phyloP scores from a whole-genome alignment of 92 coral and sea anemone species.

The Zoanthus sansibaricus region DNA sequence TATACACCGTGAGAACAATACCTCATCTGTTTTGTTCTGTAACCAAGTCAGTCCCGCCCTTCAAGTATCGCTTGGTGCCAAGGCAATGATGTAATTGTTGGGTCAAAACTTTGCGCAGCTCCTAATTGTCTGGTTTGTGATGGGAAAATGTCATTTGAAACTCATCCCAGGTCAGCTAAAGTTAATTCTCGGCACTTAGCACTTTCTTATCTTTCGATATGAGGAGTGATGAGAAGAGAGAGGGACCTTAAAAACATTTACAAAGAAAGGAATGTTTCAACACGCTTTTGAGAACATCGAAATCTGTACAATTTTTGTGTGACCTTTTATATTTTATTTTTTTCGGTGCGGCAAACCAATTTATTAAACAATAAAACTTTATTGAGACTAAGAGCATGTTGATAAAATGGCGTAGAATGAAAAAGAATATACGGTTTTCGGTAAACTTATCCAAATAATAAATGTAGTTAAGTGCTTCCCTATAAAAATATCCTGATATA shows the following conservation, averaged over 20 bases:
- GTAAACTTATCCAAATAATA: slow-evolving; percentile 12
- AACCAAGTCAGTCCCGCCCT: slow-evolving; percentile 13
- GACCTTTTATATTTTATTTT: not conserved
- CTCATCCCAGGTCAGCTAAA: slow-evolving; percentile 34
- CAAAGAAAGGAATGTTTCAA: not conserved
- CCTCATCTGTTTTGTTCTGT: slow-evolving; percentile 35
- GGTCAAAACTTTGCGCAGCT: slow-evolving; percentile 46
- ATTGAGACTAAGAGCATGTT: not conserved
- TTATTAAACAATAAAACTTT: not conserved
- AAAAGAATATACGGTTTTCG: not conserved
- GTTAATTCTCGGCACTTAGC: slow-evolving; percentile 32
- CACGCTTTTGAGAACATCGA: not conserved
- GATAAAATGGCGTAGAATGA: not conserved
- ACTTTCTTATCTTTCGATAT: slow-evolving; percentile 38
- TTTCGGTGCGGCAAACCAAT: not conserved
- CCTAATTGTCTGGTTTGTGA: slow-evolving; percentile 46
- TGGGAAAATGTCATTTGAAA: slow-evolving; percentile 52
- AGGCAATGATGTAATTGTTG: slow-evolving; percentile 34
- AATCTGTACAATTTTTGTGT: not conserved
- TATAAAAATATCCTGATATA: slow-evolving; percentile 36
- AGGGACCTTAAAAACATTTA: not conserved
- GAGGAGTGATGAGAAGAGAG: slow-evolving; percentile 43
- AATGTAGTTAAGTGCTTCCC: slow-evolving; percentile 40
- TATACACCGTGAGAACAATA: slow-evolving; percentile 18
- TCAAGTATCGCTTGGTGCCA: slow-evolving; percentile 42